Conservation (phyloP, 2,888 invertebrate genomes). For the Pycnomerus fuliginosus region DNA sequence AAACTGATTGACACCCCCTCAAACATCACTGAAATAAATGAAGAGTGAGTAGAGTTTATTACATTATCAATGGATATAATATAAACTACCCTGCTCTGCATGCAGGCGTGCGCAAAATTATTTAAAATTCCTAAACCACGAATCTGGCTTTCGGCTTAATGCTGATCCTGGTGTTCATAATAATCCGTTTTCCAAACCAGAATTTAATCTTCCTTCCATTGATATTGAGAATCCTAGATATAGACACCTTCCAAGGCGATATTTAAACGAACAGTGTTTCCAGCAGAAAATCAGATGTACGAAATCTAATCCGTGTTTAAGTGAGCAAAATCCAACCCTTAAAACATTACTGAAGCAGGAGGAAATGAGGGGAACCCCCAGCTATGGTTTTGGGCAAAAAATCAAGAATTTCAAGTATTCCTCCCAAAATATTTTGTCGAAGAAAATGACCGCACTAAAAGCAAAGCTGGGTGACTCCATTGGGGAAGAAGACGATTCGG, state of each 20-base stretch:
- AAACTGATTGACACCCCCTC: constrained; percentile 57
- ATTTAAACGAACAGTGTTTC: constrained; percentile 36
- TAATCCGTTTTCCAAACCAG: background rate
- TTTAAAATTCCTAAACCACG: constrained; percentile 50
- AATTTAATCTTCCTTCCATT: constrained; percentile 5
- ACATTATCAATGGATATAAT: background rate
- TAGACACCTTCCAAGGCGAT: constrained; percentile 35
- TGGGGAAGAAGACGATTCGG: constrained; percentile 53
- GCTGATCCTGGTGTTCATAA: constrained; percentile 8
- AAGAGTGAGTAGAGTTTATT: constrained; percentile 62
- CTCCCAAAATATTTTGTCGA: constrained; percentile 62
- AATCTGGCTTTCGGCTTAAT: constrained; percentile 48
- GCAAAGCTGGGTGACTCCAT: constrained; percentile 57
- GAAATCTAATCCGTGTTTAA: constrained; percentile 32
- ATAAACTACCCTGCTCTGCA: constrained; percentile 20
- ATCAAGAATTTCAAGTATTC: constrained; percentile 65
- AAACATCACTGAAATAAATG: constrained; percentile 41
- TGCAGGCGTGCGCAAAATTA: constrained; percentile 49
- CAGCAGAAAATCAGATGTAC: constrained; percentile 25
- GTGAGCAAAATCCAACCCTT: constrained; percentile 34
- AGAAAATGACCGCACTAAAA: constrained; percentile 62
- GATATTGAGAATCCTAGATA: constrained; percentile 24
- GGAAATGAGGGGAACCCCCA: constrained; percentile 58
- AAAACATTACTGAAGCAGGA: constrained; percentile 58
- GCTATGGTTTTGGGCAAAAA: constrained; percentile 57